These are phyloP conservation scores for Rhyacichthys aspro DNA, from an alignment of 2,797 vertebrate genomes.

Conservation along the genomic window DNA sequence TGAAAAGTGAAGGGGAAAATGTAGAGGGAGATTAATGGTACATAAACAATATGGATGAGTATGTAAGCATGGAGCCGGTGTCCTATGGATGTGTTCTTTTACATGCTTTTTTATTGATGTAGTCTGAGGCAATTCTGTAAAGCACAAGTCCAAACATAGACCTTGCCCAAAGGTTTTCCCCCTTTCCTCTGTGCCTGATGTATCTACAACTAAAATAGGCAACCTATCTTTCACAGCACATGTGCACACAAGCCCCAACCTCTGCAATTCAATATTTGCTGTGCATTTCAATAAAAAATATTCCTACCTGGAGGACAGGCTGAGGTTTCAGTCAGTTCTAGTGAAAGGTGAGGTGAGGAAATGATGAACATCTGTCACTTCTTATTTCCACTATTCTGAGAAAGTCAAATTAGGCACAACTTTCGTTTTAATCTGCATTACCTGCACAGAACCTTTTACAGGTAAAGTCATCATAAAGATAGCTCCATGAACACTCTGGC, in stretches of 20 bases:
- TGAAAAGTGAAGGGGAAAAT: constrained; percentile 59
- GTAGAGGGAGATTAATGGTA: constrained; percentile 75
- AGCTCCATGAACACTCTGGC: no score
- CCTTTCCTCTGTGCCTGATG: constrained; percentile 16
- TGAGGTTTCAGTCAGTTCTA: constrained; percentile 31
- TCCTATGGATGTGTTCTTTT: constrained; percentile 35
- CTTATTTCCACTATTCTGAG: constrained; percentile 7
- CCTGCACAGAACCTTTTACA: no score
- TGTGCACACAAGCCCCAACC: constrained; percentile 31
- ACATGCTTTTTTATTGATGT: constrained; percentile 40
- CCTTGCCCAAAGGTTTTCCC: constrained; percentile 38
- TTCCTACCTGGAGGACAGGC: constrained; percentile 1
- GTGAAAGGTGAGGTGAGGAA: constrained; percentile 18
- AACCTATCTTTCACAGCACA: constrained; percentile 20
- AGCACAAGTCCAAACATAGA: constrained; percentile 34
- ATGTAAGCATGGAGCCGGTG: constrained; percentile 48
- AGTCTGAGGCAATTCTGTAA: constrained; percentile 36
- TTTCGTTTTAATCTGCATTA: no score
- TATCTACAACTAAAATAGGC: constrained; percentile 31
- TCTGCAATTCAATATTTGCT: constrained; percentile 21
- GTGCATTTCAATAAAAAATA: constrained; percentile 13
- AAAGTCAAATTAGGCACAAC: neutral
- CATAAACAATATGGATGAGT: constrained; percentile 74
- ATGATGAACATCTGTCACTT: constrained; percentile 18
- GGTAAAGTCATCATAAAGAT: no score